phyloP scores from a whole-genome alignment of 2,113 vertebrate genomes.

The Pitta sordida region DNA sequence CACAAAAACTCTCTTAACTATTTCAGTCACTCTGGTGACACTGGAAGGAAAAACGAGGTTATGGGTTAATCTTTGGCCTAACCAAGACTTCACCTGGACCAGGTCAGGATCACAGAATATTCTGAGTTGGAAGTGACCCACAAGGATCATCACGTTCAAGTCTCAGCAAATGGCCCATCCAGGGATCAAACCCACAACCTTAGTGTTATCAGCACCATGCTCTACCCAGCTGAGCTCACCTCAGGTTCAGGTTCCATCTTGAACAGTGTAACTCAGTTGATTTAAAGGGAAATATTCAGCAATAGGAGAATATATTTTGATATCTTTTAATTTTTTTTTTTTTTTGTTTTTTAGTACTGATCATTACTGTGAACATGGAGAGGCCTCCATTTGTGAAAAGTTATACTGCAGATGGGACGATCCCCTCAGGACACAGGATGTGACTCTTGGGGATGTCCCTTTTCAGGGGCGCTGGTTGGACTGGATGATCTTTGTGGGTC shows the following conservation, averaged over 20 bases:
- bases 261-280: not conserved
- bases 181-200: not conserved
- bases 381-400: rapidly evolving
- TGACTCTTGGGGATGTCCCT: too few relatives aligned
- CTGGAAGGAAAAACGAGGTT: not conserved
- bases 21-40: not conserved
- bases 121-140: not conserved
- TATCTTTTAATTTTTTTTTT: not conserved
- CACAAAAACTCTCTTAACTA: not conserved
- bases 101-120: not conserved
- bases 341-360: not conserved
- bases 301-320: not conserved
- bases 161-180: not conserved
- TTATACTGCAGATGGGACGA: not conserved
- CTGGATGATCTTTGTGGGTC: too few relatives aligned
- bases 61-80: not conserved
- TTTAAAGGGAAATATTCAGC: not conserved
- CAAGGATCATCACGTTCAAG: not conserved
- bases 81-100: not conserved
- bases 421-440: too few relatives aligned
- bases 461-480: too few relatives aligned
- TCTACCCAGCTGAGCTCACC: not conserved
- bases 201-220: not conserved
- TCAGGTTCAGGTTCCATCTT: not conserved
- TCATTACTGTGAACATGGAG: not conserved